phyloP scores from a whole-genome alignment of 1,140 invertebrate species.

The Bombus pascuorum region DNA sequence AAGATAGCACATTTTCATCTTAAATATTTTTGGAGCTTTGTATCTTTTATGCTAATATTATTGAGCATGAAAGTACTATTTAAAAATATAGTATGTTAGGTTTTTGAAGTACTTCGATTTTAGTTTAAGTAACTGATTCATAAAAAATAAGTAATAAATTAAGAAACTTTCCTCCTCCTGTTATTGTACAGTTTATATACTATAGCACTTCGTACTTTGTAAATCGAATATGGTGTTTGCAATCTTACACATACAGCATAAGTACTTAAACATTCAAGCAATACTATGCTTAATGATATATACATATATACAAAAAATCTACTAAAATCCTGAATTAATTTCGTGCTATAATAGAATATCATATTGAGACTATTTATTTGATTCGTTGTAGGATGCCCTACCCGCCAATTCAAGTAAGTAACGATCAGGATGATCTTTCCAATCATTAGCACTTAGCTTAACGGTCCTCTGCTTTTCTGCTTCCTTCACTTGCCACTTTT shows the following conservation, averaged over 20 bases:
- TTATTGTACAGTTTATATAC: neutral
- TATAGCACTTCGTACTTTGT: neutral
- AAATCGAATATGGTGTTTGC: neutral
- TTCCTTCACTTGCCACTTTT: constrained; percentile 95
- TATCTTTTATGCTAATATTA: constrained; percentile 29
- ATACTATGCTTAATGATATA: constrained; percentile 52
- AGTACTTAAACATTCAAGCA: constrained; percentile 49
- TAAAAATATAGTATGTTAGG: constrained; percentile 26
- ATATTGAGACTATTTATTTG: constrained; percentile 52
- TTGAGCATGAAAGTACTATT: constrained; percentile 39
- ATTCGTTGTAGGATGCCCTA: constrained; percentile 86
- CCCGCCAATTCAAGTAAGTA: constrained; percentile 93
- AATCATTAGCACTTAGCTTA: constrained; percentile 92
- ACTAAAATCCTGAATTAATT: constrained; percentile 43
- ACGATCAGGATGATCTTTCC: constrained; percentile 96
- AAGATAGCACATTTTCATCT: constrained; percentile 5
- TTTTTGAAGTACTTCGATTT: constrained; percentile 14
- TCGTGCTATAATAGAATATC: constrained; percentile 28
- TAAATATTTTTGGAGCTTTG: neutral
- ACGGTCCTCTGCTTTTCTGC: constrained; percentile 91
- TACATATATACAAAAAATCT: constrained; percentile 67
- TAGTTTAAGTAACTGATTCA: constrained; percentile 6
- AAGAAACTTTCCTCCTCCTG: neutral
- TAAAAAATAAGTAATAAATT: constrained; percentile 24
- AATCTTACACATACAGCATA: constrained; percentile 43